Conservation (phyloP, 1,140 invertebrate genomes). For the Charaxes varanes region DNA sequence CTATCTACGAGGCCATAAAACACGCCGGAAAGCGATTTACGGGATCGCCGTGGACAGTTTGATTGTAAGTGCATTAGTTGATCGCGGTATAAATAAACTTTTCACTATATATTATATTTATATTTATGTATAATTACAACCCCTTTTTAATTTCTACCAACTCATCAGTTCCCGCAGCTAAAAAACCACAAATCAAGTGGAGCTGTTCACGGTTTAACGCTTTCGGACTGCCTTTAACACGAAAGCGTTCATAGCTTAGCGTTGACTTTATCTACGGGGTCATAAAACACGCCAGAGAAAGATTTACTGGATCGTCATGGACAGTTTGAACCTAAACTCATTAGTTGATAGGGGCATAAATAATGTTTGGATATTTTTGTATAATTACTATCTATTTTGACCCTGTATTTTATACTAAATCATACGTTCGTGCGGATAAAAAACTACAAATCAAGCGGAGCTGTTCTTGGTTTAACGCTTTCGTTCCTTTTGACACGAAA, state of each 20-base stretch:
- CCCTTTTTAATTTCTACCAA: too few species aligned
- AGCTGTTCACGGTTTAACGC: constrained; percentile 26
- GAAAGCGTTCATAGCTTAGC: constrained; percentile 12
- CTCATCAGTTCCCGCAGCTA: constrained; percentile 16
- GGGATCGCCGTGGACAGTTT: too few species aligned
- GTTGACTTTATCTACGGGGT: constrained; percentile 1
- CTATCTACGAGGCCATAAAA: too few species aligned
- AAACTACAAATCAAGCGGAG: constrained; percentile 36
- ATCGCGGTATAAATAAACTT: too few species aligned
- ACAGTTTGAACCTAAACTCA: not conserved
- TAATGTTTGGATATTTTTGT: too few species aligned
- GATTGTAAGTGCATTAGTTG: too few species aligned
- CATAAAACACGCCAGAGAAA: constrained; percentile 4
- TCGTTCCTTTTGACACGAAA: constrained; percentile 22
- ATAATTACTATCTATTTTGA: too few species aligned
- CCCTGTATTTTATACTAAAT: too few species aligned
- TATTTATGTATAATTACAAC: too few species aligned
- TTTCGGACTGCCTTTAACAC: constrained; percentile 23
- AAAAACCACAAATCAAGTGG: constrained; percentile 37
- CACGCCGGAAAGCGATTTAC: too few species aligned
- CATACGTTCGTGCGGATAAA: constrained; percentile 18
- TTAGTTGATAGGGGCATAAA: too few species aligned
- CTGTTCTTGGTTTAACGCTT: constrained; percentile 25
- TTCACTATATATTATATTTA: too few species aligned
- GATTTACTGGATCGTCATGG: not conserved